phyloP scores from a whole-genome alignment of 2,888 invertebrate genomes.

The Conistra vaccinii region DNA sequence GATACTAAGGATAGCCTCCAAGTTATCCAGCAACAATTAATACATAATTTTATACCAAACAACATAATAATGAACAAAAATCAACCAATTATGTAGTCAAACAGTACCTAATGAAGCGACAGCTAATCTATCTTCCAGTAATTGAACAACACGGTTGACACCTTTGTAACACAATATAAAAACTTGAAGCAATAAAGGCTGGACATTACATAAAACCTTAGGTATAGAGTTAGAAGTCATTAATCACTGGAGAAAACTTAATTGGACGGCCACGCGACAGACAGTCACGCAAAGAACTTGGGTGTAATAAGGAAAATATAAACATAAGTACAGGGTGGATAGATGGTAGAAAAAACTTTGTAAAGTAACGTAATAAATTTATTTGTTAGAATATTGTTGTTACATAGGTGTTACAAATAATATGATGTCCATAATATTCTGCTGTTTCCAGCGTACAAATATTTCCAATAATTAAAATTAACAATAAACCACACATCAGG shows the following conservation, averaged over 20 bases:
- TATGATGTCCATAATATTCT: no score
- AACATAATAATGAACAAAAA: conserved; percentile 20
- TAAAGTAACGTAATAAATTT: no score
- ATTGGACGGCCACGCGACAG: conserved; percentile 81
- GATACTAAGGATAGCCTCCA: not conserved
- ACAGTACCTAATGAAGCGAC: conserved; percentile 44
- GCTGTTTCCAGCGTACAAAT: no score
- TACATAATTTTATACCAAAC: conserved; percentile 4
- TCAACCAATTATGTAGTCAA: conserved; percentile 30
- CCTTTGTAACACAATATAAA: conserved; percentile 38
- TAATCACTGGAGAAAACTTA: conserved; percentile 85
- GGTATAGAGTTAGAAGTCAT: conserved; percentile 71
- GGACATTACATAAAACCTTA: conserved; percentile 59
- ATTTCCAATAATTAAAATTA: no score
- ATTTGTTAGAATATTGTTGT: no score
- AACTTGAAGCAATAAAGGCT: conserved; percentile 58
- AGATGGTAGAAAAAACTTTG: no score
- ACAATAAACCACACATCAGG: no score
- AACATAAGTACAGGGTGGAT: conserved; percentile 25
- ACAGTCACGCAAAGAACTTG: conserved; percentile 76
- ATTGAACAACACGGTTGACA: conserved; percentile 57
- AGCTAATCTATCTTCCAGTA: conserved; percentile 55
- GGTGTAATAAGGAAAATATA: conserved; percentile 42
- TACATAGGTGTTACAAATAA: no score
- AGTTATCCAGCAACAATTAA: not conserved